Evolutionary conservation across 2,888 invertebrate genomes (phyloP), one percentile per base, ranked within the genome.

Genomic region (Melanargia galathea): DNA sequence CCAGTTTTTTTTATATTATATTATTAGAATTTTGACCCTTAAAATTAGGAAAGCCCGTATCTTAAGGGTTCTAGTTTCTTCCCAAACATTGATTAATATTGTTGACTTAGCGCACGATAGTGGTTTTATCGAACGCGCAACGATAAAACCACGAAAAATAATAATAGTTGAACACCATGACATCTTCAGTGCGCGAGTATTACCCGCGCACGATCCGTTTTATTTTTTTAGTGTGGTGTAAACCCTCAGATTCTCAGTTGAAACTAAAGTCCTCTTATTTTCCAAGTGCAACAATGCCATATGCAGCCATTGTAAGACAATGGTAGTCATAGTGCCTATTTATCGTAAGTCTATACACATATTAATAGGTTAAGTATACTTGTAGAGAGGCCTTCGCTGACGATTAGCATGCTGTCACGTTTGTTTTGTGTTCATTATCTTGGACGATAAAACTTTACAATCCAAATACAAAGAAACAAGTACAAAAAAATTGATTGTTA

Each of bases 361-460:
- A 66, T 67, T 71, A 67, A 68, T 68, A 68, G 62, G 68, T 69
- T 64, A 66, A 62, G 61, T 70, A 67, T 62, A 70, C 65, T 62
- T 62, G 59, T 61, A 54, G 67, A 62, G 63, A 70, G 68, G 68
- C 69, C 70, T 71, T 71, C 68, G 61, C 52, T 16, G 51, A 51
- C 63, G 65, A 71, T 70, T 67, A 71, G 63, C 70, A 67, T 66
- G 64, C 51, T 65, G 69, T 62, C 64, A 66, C 69, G 70, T 68
- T 66, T 63, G 52, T 52, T 66, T 59, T 61, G 57, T 64, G 48
- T 64, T 66, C 57, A 60, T 46, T 67, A 63, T 66, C 65, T 66
- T 16, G 45, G 58, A 35, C 63, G 52, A 66, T 68, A 62, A 63
- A 22, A 45, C 13, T 56, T 49, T 11, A 11, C 45, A 24, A 57